A percentile compares a stretch with the other conserved stretches of the same genome.
These are phyloP conservation scores for Ariolimax columbianus DNA, from an alignment of 2,888 invertebrate species.

Conservation along the genomic window DNA sequence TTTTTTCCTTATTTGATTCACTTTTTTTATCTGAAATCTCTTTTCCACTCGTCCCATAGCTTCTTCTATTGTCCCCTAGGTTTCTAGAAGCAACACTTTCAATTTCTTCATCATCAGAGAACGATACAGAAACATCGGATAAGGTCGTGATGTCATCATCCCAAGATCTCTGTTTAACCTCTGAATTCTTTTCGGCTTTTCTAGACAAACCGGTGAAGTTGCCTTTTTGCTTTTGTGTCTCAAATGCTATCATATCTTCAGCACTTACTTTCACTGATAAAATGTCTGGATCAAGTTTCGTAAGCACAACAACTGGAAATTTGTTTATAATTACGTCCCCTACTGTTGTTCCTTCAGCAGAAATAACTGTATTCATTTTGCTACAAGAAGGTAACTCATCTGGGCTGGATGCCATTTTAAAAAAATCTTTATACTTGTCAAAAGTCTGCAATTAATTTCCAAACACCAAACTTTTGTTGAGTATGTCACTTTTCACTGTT, in stretches of 20 bases:
- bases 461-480: neutral
- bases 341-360: neutral
- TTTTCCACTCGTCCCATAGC: neutral
- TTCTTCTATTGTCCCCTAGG: neutral
- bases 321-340: neutral
- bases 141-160: conserved; percentile 15
- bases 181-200: neutral
- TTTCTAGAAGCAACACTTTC: neutral
- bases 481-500: neutral
- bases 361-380: neutral
- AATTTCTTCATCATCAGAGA: conserved; percentile 34
- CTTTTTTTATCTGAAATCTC: neutral
- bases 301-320: conserved; percentile 28
- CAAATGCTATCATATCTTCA: neutral
- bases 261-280: neutral
- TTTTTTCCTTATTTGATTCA: neutral
- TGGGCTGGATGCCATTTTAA: neutral
- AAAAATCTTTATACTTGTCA: neutral
- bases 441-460: neutral
- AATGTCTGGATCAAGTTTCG: conserved; percentile 25
- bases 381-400: conserved; percentile 38
- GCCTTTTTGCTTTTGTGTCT: neutral
- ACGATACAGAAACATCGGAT: conserved; percentile 28
- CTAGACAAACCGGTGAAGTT: neutral
- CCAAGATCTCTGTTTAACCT: neutral